Conservation (phyloP, 2,113 vertebrate species). For the Scomber colias region DNA sequence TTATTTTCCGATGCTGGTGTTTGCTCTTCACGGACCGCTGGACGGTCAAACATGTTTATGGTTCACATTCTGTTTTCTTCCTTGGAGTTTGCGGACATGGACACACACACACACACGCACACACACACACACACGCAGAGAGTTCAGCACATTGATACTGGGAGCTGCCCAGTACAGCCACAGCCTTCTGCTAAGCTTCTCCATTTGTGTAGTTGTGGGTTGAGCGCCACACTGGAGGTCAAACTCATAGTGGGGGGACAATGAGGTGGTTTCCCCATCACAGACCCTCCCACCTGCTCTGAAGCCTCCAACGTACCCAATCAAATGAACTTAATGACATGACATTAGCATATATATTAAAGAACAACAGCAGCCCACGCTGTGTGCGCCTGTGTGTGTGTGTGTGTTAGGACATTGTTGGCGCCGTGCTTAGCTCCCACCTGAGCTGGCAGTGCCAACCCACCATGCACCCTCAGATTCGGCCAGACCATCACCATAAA, state of each 20-base stretch:
- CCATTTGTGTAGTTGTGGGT: conserved; percentile 5
- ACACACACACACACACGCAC: not conserved
- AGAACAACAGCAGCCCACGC: conserved; percentile 32
- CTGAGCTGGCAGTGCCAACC: conserved; percentile 68
- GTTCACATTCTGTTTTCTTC: conserved; percentile 37
- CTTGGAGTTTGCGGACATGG: conserved; percentile 32
- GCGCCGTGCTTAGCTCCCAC: conserved; percentile 62
- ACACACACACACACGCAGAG: not conserved
- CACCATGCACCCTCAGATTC: conserved; percentile 65
- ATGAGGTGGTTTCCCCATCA: conserved; percentile 34
- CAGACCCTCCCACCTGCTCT: conserved; percentile 59
- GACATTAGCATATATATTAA: conserved; percentile 64
- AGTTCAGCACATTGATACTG: conserved; percentile 46
- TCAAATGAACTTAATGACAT: conserved; percentile 43
- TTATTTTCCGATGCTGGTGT: conserved; percentile 20
- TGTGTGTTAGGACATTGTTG: conserved; percentile 49
- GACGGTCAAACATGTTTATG: conserved; percentile 38
- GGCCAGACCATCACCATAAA: conserved; percentile 79
- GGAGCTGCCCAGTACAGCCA: conserved; percentile 54
- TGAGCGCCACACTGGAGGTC: conserved; percentile 21
- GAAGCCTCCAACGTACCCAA: conserved; percentile 39
- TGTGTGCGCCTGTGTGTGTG: conserved; percentile 15
- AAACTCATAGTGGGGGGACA: conserved; percentile 32
- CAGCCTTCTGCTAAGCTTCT: conserved; percentile 28
- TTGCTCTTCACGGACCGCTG: conserved; percentile 3